Evolutionary conservation across 2,797 vertebrate genomes (phyloP), one percentile per base, ranked within the genome.

Genomic region (Sandelia bainsii): DNA sequence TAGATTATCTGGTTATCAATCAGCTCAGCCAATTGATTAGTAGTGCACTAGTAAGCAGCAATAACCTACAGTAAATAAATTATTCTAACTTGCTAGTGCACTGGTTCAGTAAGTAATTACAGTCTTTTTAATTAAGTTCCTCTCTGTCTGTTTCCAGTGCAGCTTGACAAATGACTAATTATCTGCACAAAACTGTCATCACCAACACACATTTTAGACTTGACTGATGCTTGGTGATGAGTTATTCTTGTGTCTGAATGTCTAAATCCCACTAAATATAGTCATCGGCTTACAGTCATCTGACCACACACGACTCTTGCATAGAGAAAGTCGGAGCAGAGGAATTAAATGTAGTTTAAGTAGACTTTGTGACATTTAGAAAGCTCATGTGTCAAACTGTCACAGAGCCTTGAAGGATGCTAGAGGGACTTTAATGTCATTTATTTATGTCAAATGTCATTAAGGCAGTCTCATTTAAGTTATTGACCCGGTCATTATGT

Each of bases 321-420:
- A 11, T 1, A n/a, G 6, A 40, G 32, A 14, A 44, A n/a, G 29
- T 0, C 11, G 17, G 1, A 48, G 65, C 64, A 46, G 46, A 34
- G 64, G 51, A 70, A 51, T 44, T 16, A 49, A 72, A 59, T 53
- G 56, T 44, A 39, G 29, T 49, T 67, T n/a, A 39, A 51, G 39
- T 32, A 25, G 63, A 40, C 46, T n/a, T 16, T 49, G 61, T 79
- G 71, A 62, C 56, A 70, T 62, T 79, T 69, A 29, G 13, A 65
- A 59, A 32, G 45, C 54, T 44, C 42, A 22, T 13, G 27, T 37
- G 56, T 70, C 61, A 66, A 65, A 64, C 59, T 45, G 44, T 72
- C 68, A 52, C 22, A 37, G 16, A 22, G 40, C 8, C 25, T 40
- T 52, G 20, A 59, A 50, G 7, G 69, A 52, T 23, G 42, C 37